A percentile compares a stretch with the other conserved stretches of the same genome.
phyloP scores from a whole-genome alignment of 2,113 vertebrate species.

The Ictalurus punctatus region DNA sequence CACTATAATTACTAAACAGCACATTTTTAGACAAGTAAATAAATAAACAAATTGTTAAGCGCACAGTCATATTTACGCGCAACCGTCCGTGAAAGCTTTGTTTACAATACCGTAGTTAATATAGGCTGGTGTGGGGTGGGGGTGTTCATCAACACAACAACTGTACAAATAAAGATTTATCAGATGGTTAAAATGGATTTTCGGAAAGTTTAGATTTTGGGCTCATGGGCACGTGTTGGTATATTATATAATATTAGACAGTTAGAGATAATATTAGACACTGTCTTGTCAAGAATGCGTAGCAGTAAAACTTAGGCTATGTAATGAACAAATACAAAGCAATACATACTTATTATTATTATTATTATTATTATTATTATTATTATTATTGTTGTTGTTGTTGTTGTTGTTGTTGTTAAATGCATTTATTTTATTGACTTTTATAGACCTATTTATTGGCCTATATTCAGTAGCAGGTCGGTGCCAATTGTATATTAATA shows the following conservation, averaged over 20 bases:
- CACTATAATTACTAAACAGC: background rate
- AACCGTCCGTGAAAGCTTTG: background rate
- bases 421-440: background rate
- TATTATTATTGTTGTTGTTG: background rate
- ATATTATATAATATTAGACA: too few species aligned
- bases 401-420: background rate
- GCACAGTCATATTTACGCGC: background rate
- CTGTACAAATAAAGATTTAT: background rate
- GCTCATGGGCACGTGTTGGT: background rate
- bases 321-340: background rate
- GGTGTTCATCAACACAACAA: background rate
- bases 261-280: background rate
- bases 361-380: conserved; percentile 5
- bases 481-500: background rate
- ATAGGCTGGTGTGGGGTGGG: too few species aligned
- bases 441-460: background rate
- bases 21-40: background rate
- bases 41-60: background rate
- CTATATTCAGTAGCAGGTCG: background rate
- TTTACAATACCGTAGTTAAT: background rate
- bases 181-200: background rate
- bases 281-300: background rate
- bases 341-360: background rate
- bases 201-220: background rate
- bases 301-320: background rate